phyloP scores from a whole-genome alignment of 2,797 vertebrate species.

The Brachymystax lenok region DNA sequence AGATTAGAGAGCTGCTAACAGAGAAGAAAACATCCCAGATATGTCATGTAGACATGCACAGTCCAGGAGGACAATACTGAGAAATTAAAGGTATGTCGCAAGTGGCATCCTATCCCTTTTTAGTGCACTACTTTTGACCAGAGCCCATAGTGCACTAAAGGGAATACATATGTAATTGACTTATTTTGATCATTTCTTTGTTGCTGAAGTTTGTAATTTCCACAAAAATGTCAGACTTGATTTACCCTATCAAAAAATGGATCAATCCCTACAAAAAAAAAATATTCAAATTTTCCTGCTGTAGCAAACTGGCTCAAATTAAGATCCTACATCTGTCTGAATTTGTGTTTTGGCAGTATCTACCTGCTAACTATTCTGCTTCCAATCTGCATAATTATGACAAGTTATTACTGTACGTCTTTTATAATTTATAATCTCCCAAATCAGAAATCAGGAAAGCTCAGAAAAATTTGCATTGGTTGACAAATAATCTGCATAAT shows the following conservation, averaged over 20 bases:
- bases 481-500: constrained; percentile 36
- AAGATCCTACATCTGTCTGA: too few species aligned
- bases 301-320: too few species aligned
- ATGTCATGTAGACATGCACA: constrained; percentile 26
- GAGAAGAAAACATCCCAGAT: constrained; percentile 44
- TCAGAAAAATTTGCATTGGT: background rate
- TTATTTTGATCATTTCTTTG: too few species aligned
- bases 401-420: constrained; percentile 10
- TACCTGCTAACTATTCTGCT: background rate
- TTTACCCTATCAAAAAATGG: too few species aligned
- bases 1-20: constrained; percentile 45
- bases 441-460: constrained; percentile 22
- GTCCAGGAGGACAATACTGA: constrained; percentile 20
- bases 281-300: too few species aligned
- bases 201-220: too few species aligned
- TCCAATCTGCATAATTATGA: constrained; percentile 30
- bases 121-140: background rate
- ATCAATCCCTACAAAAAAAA: too few species aligned
- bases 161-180: background rate
- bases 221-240: too few species aligned
- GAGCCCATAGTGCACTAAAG: background rate
- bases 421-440: constrained; percentile 29
- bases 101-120: background rate
- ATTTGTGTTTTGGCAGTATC: background rate
- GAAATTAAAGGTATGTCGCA: background rate